Conservation (phyloP, 2,797 vertebrate genomes). For the Myotis vivesi region DNA sequence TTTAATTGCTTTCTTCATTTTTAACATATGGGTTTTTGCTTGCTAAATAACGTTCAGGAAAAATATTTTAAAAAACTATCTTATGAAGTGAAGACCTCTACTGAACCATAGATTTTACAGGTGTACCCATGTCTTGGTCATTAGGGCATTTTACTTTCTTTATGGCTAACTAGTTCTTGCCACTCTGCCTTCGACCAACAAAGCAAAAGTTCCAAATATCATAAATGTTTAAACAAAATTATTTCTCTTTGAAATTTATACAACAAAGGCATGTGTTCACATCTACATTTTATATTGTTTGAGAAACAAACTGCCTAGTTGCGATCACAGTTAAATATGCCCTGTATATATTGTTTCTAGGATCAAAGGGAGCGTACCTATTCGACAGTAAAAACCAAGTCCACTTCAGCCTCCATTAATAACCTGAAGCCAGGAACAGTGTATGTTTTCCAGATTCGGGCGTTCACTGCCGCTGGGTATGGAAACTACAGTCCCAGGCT, state of each 20-base stretch:
- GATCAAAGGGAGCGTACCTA: conserved; percentile 97
- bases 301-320: conserved; percentile 69
- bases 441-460: conserved; percentile 98
- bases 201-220: background rate
- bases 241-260: conserved; percentile 72
- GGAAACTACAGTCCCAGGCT: conserved; percentile 95
- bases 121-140: background rate
- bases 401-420: conserved; percentile 95
- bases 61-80: background rate
- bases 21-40: background rate
- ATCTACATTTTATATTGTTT: conserved; percentile 80
- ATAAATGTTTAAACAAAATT: conserved; percentile 47
- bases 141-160: background rate
- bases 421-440: conserved; percentile 97
- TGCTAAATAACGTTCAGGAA: conserved; percentile 20
- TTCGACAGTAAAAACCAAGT: conserved; percentile 95
- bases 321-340: conserved; percentile 73
- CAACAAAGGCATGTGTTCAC: conserved; percentile 59
- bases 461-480: conserved; percentile 96
- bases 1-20: background rate
- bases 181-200: background rate
- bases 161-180: conserved; percentile 4
- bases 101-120: background rate
- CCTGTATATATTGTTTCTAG: conserved; percentile 84
- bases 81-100: background rate